Percentiles rank a stretch among this genome's conserved stretches.
These are phyloP conservation scores for Petrolisthes manimaculis DNA, from an alignment of 2,888 invertebrate genomes.

Conservation along the genomic window DNA sequence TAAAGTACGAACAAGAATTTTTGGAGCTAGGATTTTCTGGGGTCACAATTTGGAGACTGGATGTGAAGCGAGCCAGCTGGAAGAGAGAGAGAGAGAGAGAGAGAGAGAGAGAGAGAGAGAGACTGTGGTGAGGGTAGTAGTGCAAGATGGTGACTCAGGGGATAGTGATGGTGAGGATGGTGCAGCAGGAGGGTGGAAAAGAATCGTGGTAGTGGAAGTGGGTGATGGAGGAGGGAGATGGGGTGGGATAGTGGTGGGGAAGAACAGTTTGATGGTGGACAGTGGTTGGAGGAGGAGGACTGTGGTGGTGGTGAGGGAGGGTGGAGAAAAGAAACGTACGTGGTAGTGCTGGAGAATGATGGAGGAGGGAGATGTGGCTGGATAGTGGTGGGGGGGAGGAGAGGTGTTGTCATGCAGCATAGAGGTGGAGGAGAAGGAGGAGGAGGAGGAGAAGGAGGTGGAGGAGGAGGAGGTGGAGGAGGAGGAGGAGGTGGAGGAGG, in stretches of 20 bases:
- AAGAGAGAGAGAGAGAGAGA: no score
- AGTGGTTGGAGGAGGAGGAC: background rate
- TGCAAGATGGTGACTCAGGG: background rate
- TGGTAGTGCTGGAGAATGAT: background rate
- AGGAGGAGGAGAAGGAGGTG: background rate
- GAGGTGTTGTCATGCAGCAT: background rate
- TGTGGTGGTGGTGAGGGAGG: background rate
- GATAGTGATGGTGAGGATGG: constrained; percentile 5
- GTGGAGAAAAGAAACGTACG: background rate
- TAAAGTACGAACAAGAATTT: no score
- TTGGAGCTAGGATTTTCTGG: no score
- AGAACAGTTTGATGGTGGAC: background rate
- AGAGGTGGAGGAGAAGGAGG: background rate
- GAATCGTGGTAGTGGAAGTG: background rate
- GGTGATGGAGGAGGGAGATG: background rate
- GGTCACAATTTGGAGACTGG: background rate
- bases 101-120: background rate
- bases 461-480: background rate
- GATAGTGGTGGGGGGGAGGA: background rate
- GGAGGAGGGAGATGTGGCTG: background rate
- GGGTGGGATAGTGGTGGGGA: background rate
- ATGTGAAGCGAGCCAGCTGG: no score
- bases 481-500: background rate
- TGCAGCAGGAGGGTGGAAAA: background rate
- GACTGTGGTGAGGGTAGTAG: background rate